phyloP scores from a whole-genome alignment of 2,888 invertebrate genomes.

The Ectemnius continuus region DNA sequence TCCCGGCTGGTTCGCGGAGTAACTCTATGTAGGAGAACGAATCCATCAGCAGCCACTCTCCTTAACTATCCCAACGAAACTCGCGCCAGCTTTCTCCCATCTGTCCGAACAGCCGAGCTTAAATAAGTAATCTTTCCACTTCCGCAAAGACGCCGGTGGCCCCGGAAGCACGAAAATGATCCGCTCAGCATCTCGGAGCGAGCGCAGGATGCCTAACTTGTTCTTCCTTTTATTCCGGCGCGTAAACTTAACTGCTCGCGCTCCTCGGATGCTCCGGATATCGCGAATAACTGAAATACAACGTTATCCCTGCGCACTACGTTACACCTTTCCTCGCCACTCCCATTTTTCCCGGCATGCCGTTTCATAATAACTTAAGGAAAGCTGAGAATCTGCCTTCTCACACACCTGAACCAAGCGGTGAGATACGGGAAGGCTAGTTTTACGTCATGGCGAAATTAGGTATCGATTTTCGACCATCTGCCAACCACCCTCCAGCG shows the following conservation, averaged over 20 bases:
- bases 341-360: not conserved
- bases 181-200: slow-evolving; percentile 18
- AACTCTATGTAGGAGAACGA: slow-evolving; percentile 59
- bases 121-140: slow-evolving; percentile 62
- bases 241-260: slow-evolving; percentile 48
- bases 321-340: not conserved
- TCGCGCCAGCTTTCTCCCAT: slow-evolving; percentile 5
- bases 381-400: not conserved
- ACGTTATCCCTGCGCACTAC: slow-evolving; percentile 25
- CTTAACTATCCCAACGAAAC: slow-evolving; percentile 41
- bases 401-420: not conserved
- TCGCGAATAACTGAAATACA: slow-evolving; percentile 43
- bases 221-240: slow-evolving; percentile 51
- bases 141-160: slow-evolving; percentile 47
- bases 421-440: not conserved
- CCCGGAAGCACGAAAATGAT: slow-evolving; percentile 43
- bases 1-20: slow-evolving; percentile 50
- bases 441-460: not conserved
- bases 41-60: slow-evolving; percentile 57
- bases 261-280: slow-evolving; percentile 5
- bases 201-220: slow-evolving; percentile 43
- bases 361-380: slow-evolving; percentile 19
- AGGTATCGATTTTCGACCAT: slow-evolving; percentile 24
- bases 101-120: slow-evolving; percentile 20
- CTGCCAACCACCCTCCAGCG: slow-evolving; percentile 4